Evolutionary conservation across 2,888 invertebrate genomes (phyloP).

Genomic region (Drosophila robusta): DNA sequence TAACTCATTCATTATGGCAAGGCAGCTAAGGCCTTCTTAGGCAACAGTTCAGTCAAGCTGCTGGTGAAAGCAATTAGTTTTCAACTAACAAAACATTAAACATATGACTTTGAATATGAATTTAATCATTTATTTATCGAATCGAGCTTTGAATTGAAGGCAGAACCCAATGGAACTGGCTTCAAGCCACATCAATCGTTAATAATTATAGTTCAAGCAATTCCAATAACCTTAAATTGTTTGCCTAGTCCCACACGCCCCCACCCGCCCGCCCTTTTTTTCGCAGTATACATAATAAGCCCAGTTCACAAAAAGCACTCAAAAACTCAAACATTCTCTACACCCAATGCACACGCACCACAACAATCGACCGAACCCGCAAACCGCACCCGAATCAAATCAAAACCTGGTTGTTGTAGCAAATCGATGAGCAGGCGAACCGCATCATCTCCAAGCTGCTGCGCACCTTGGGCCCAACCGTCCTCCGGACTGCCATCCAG

Average conservation of each 20-base stretch:
- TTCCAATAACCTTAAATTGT: neutral
- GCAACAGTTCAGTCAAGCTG: neutral
- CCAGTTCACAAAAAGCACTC: neutral
- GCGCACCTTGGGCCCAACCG: slow-evolving; percentile 90
- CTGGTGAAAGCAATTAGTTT: slow-evolving; percentile 16
- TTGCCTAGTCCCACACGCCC: neutral
- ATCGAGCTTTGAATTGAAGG: neutral
- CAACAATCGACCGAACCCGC: slow-evolving; percentile 3
- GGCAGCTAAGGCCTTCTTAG: neutral
- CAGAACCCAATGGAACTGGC: neutral
- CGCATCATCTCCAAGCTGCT: slow-evolving; percentile 86
- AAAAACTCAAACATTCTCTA: slow-evolving; percentile 38
- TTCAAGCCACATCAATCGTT: neutral
- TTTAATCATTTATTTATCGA: neutral
- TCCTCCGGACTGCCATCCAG: slow-evolving; percentile 86
- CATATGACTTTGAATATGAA: neutral
- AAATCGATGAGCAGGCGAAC: slow-evolving; percentile 85
- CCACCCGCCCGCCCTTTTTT: neutral
- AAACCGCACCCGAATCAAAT: slow-evolving; percentile 37
- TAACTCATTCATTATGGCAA: slow-evolving; percentile 1
- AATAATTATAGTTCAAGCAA: neutral
- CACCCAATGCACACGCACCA: slow-evolving; percentile 38
- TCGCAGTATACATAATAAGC: neutral
- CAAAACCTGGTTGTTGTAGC: slow-evolving; percentile 83
- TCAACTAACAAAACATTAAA: slow-evolving; percentile 17